These are phyloP conservation scores for Caenorhabditis drosophilae DNA, from an alignment of 2,888 invertebrate genomes.

Conservation along the genomic window DNA sequence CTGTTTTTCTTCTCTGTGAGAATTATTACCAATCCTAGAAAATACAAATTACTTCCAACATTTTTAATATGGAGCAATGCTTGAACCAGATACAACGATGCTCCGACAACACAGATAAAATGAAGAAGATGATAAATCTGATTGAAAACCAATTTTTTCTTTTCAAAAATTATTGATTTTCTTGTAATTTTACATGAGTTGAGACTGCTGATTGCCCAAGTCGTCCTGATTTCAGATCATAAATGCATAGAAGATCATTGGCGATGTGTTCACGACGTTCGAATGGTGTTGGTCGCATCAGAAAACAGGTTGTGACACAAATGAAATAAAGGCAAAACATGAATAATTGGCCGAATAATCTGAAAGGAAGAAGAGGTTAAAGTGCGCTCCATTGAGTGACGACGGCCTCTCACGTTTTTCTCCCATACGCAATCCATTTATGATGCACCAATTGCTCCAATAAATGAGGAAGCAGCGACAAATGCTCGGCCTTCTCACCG, in stretches of 20 bases:
- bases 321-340: conserved; percentile 88
- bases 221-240: conserved; percentile 20
- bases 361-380: no score
- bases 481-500: conserved; percentile 55
- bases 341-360: conserved; percentile 77
- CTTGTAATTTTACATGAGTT: background rate
- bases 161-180: background rate
- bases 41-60: conserved; percentile 89
- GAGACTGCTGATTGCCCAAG: conserved; percentile 17
- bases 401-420: conserved; percentile 74
- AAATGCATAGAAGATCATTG: conserved; percentile 28
- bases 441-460: conserved; percentile 74
- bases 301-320: conserved; percentile 85
- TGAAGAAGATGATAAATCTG: conserved; percentile 74
- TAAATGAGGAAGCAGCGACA: conserved; percentile 54
- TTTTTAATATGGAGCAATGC: conserved; percentile 75
- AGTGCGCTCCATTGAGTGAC: no score
- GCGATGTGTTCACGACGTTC: conserved; percentile 38
- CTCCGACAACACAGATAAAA: conserved; percentile 81
- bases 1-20: background rate
- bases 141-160: background rate
- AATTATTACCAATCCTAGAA: conserved; percentile 84
- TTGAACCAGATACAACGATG: conserved; percentile 74
- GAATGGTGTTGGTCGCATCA: conserved; percentile 79
- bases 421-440: conserved; percentile 90